Evolutionary conservation across 2,888 invertebrate species (phyloP), one percentile per base, ranked within the genome.

Genomic region (Netelia melanura): DNA sequence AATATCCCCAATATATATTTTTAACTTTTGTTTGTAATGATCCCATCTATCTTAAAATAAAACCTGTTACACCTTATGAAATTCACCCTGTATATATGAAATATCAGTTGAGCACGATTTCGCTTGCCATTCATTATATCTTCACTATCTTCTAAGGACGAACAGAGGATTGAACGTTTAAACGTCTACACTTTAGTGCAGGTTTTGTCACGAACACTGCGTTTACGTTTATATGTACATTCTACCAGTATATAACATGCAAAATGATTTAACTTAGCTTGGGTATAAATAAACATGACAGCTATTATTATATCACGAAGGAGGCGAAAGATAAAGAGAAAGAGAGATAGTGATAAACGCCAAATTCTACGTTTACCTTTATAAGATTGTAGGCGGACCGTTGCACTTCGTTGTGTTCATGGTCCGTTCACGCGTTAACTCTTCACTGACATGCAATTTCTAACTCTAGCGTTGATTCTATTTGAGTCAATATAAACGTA

Each of bases 111-210:
- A n/a, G 67, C 78, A 56, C 67, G 52, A 71, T 62, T 71, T 79
- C 64, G 54, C 67, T 74, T 62, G n/a, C 17, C 52, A 9, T 43
- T 30, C 62, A 78, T 83, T 77, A 78, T 74, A 43, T 61, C 10
- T 10, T 23, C 78, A 67, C 48, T 68, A 74, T 74, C 72, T 67
- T 68, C 72, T 72, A 83, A 54, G 38, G 67, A 78, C 61, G 61
- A 78, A 58, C 67, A 61, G 68, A 30, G 77, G 21, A 68, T 67
- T 44, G 17, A 25, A 21, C 43, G 38, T 56, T 44, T 44, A 23
- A 43, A 30, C 44, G 48, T 52, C 23, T 30, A 25, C 21, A 58
- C 68, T 25, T 70, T 61, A 58, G 68, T 68, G 48, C 23, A 48
- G 30, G 30, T 48, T 25, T 48, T 48, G 38, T 48, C 48, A 48